phyloP scores from a whole-genome alignment of 2,797 vertebrate species.

The Onychomys torridus region DNA sequence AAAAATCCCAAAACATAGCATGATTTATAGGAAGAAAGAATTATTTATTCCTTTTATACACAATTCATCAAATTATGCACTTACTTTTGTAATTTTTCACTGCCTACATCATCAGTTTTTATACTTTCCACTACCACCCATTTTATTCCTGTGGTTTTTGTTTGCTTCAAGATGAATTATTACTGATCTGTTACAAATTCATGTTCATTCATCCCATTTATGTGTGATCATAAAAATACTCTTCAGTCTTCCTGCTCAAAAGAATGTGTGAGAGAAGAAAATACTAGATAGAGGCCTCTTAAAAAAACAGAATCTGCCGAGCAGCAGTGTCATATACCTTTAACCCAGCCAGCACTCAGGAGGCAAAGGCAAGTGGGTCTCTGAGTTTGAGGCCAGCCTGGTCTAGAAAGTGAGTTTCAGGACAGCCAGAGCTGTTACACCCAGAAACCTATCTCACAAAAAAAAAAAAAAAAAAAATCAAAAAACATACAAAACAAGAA shows the following conservation, averaged over 20 bases:
- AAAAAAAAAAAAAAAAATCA: neutral
- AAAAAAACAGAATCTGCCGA: neutral
- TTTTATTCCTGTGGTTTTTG: conserved; percentile 44
- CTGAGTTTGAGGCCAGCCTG: neutral
- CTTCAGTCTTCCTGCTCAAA: neutral
- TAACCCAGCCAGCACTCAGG: neutral
- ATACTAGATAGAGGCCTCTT: neutral
- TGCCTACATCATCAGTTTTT: conserved; percentile 49
- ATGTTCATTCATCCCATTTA: conserved; percentile 22
- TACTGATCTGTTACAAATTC: conserved; percentile 76
- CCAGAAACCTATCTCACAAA: neutral
- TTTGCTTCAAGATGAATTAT: neutral
- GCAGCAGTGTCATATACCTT: neutral
- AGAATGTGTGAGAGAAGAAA: neutral
- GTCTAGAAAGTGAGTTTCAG: neutral
- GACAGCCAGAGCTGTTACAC: neutral
- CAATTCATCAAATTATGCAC: conserved; percentile 73
- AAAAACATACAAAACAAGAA: no score
- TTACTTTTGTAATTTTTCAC: conserved; percentile 66
- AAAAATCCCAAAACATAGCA: conserved; percentile 8
- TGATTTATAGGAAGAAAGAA: conserved; percentile 71
- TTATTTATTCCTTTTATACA: conserved; percentile 63
- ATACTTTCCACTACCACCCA: conserved; percentile 9
- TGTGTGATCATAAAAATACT: neutral
- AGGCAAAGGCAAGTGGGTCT: neutral